These are phyloP conservation scores for Cnemophilus loriae DNA, from an alignment of 2,113 vertebrate species.

Conservation along the genomic window DNA sequence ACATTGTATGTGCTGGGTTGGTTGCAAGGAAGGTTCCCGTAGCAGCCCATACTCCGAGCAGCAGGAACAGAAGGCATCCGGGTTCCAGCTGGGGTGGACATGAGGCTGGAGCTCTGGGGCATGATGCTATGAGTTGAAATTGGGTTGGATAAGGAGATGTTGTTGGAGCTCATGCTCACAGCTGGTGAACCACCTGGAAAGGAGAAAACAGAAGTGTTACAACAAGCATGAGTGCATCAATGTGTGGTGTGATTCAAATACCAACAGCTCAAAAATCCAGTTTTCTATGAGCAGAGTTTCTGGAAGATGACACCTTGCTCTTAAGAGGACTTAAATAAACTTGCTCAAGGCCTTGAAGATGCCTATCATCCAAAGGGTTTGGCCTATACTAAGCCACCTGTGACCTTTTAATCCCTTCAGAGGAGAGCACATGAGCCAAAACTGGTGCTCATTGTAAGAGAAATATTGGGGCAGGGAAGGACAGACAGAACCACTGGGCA, in stretches of 20 bases:
- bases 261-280: not conserved
- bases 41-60: slow-evolving; percentile 76
- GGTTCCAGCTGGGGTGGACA: slow-evolving; percentile 72
- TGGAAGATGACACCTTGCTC: not conserved
- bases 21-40: slow-evolving; percentile 74
- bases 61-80: slow-evolving; percentile 76
- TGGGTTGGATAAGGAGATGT: slow-evolving; percentile 74
- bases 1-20: slow-evolving; percentile 68
- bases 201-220: not conserved
- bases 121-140: slow-evolving; percentile 80
- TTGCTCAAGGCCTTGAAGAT: not conserved
- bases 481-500: not conserved
- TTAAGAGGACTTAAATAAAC: not conserved
- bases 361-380: not conserved
- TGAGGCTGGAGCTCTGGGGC: slow-evolving; percentile 77
- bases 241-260: not conserved
- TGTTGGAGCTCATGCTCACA: slow-evolving; percentile 76
- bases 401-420: not conserved
- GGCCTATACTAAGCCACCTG: not conserved
- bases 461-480: not conserved
- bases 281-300: not conserved
- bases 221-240: not conserved
- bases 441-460: not conserved
- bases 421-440: not conserved
- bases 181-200: slow-evolving; percentile 68